A percentile compares a stretch with the other conserved stretches of the same genome.
These are phyloP conservation scores for Cyclura pinguis DNA, from an alignment of 2,797 vertebrate genomes.

Conservation along the genomic window DNA sequence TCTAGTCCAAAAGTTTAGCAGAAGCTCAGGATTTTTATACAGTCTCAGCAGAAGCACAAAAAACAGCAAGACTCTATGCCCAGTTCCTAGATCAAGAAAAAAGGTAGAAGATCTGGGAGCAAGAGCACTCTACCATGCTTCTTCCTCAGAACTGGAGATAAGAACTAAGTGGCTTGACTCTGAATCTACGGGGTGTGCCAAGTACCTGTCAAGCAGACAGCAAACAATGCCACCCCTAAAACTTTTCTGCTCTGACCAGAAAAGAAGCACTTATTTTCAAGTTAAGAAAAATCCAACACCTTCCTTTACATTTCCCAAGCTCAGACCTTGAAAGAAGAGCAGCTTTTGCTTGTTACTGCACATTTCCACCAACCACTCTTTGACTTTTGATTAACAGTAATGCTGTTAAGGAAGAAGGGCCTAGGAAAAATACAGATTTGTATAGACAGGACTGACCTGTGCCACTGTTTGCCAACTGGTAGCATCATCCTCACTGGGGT, in stretches of 20 bases:
- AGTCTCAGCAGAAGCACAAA: background rate
- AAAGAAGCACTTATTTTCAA: background rate
- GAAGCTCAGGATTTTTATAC: background rate
- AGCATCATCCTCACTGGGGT: constrained; percentile 94
- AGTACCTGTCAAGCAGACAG: background rate
- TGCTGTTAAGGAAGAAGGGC: background rate
- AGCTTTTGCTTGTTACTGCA: background rate
- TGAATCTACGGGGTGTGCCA: background rate
- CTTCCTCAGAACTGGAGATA: background rate
- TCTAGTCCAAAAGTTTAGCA: no score
- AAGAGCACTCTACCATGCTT: background rate
- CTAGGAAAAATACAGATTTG: background rate
- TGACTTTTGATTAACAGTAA: background rate
- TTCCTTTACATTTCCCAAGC: background rate
- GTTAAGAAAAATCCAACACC: background rate
- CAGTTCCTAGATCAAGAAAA: background rate
- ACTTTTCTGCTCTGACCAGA: background rate
- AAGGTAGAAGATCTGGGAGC: background rate
- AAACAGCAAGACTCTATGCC: background rate
- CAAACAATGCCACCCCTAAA: background rate
- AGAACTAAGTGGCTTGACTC: background rate
- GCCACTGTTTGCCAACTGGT: constrained; percentile 90
- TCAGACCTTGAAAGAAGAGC: background rate
- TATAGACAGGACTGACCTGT: constrained; percentile 82
- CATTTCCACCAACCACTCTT: background rate